A percentile compares a stretch with the other conserved stretches of the same genome.
Evolutionary conservation across 2,888 invertebrate species (phyloP).

Genomic region (Macrophya alboannulata): DNA sequence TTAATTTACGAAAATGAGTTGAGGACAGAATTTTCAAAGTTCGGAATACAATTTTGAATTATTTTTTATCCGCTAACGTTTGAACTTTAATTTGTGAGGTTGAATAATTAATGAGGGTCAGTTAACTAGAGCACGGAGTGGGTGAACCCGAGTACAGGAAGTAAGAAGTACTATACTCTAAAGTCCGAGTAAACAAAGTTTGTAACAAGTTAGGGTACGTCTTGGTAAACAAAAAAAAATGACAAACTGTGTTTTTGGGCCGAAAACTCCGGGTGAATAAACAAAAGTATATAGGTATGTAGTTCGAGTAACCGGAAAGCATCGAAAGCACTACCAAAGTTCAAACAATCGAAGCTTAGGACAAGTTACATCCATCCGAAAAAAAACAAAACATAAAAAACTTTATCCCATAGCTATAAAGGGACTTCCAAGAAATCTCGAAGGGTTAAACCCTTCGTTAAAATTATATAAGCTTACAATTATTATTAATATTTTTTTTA

Average conservation of each 20-base stretch:
- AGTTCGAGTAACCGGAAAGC: slow-evolving; percentile 4
- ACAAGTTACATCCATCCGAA: slow-evolving; percentile 16
- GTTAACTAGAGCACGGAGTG: neutral
- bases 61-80: neutral
- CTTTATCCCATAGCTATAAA: neutral
- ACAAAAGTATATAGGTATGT: slow-evolving; percentile 8
- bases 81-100: neutral
- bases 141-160: slow-evolving; percentile 8
- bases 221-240: slow-evolving; percentile 29
- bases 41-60: neutral
- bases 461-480: neutral
- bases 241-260: slow-evolving; percentile 25
- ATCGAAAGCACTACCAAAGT: slow-evolving; percentile 41
- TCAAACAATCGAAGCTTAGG: slow-evolving; percentile 42
- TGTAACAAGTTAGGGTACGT: slow-evolving; percentile 30
- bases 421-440: neutral
- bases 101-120: slow-evolving; percentile 37
- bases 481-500: neutral
- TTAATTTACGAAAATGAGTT: neutral
- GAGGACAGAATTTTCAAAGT: neutral
- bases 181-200: slow-evolving; percentile 22
- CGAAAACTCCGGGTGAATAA: slow-evolving; percentile 24
- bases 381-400: neutral
- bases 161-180: slow-evolving; percentile 9
- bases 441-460: slow-evolving; percentile 2